Evolutionary conservation across 2,797 vertebrate species (phyloP).

Genomic region (Nannoperca obscura): DNA sequence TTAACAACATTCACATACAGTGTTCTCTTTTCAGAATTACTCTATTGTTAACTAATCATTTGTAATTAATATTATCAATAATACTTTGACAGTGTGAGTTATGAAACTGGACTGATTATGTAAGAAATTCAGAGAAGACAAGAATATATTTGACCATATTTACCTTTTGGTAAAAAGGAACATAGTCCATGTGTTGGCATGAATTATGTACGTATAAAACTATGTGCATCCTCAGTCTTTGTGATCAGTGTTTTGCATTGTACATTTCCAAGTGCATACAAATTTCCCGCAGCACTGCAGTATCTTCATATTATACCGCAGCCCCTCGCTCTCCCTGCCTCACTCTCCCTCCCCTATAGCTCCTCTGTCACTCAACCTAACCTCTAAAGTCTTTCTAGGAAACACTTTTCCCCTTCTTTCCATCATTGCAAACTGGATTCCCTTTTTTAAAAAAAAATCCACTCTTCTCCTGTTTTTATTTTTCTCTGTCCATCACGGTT

Average conservation of each 20-base stretch:
- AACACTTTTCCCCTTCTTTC: conserved; percentile 31
- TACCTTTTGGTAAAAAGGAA: conserved; percentile 66
- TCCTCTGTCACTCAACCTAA: conserved; percentile 64
- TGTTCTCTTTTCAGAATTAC: conserved; percentile 48
- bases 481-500: conserved; percentile 24
- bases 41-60: conserved; percentile 51
- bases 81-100: conserved; percentile 60
- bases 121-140: conserved; percentile 68
- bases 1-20: conserved; percentile 60
- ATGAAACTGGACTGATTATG: conserved; percentile 66
- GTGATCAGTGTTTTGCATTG: conserved; percentile 73
- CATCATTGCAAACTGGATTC: conserved; percentile 11
- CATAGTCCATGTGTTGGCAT: conserved; percentile 55
- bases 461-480: conserved; percentile 14
- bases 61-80: conserved; percentile 52
- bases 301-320: conserved; percentile 70
- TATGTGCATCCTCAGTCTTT: conserved; percentile 67
- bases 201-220: conserved; percentile 71
- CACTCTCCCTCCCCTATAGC: conserved; percentile 53
- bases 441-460: not conserved
- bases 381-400: conserved; percentile 64
- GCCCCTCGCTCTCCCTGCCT: conserved; percentile 60
- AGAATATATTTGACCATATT: conserved; percentile 54
- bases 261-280: conserved; percentile 76
- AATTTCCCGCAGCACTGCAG: conserved; percentile 79